Base-by-base conservation (phyloP, 2,888 invertebrate genomes). In the Yponomeuta malinellus region DNA sequence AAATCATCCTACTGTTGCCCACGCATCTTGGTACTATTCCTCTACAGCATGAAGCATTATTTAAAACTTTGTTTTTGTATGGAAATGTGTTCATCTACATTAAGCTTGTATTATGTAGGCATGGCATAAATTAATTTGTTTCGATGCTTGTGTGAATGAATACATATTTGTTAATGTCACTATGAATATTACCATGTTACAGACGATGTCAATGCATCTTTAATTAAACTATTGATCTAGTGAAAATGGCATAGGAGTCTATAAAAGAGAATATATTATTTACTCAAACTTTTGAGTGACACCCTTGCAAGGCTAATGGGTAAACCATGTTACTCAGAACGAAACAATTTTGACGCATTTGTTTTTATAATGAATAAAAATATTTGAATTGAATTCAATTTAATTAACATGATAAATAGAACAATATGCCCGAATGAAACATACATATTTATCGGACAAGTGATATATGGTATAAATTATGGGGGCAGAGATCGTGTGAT, bases 21-120 rank as follows among this genome's bases (percentile, higher is more conserved):
- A 77, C 76, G 71, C 73, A 69, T 69, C 52, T 31, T 31, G 33
- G 65, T 31, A 65, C 0, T 65, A 65, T 65, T 65, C 12, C 10
- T 23, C 33, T 48, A 15, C 23, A 12, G 33, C 23, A 31, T 48
- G 9, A 68, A 48, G 68, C n/a, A 15, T 65, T 8, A 43, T 43
- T 43, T 65, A 65, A 65, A 33, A 71, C 71, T 74, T 73, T 75
- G 74, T 73, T 75, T 76, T 76, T 74, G 74, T 75, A 75, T 76
- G 72, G 71, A 74, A 73, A 76, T 75, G 6, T 37, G 12, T 37
- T 37, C 69, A 69, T 69, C 23, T 70, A 15, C 37, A 70, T 70
- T 59, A 15, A 59, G 15, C 15, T 59, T 59, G 12, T 59, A 59
- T 15, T 59, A 59, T 59, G 15, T 15, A 59, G 9, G 52, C 52